Base-by-base conservation (phyloP, 2,113 vertebrate species). In the Microtus montanus region DNA sequence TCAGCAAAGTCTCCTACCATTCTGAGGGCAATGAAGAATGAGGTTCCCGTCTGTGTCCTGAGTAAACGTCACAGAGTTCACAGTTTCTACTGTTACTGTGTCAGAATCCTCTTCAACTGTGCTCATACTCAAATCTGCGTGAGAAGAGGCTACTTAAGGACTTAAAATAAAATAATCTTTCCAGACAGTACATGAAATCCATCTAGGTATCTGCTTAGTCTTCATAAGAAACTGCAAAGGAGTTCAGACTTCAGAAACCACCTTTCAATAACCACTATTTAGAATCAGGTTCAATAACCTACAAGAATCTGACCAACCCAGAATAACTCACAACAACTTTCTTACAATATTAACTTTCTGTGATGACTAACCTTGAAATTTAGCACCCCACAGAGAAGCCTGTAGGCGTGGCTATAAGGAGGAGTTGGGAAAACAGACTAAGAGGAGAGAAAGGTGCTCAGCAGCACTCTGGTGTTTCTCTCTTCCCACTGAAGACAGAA, bases 1-100 rank as follows among this genome's bases (percentile, higher is more conserved):
- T 68, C 66, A 91, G 38, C 63, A 79, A 96, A 61, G 93, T 97
- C 70, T 94, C 95, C 80, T 98, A 99, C 99, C 99, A 97, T 98
- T 98, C 77, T 98, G 98, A 97, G 99, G 99, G 97, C 99, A 99
- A 96, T 99, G 99, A 97, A 99, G 99, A 92, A 99, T 99, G 97
- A 99, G 98, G 97, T 99, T 99, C 77, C 99, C 99, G 96, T 99
- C 99, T 14, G 99, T 99, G 97, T 99, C 99, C 97, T 99, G 99
- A 90, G 99, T 99, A 95, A 99, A 98, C 22, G 99, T 99, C 95
- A 99, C 99, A 30, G 99, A 99, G 97, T 99, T 99, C 96, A 99
- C 99, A 22, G 98, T 98, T 98, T 99, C 99, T 97, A 99, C 97
- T 96, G 98, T 98, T 78, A 99, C 98, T 96, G 98, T 98, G 84